phyloP scores from a whole-genome alignment of 2,113 vertebrate species.

The Grus americana region DNA sequence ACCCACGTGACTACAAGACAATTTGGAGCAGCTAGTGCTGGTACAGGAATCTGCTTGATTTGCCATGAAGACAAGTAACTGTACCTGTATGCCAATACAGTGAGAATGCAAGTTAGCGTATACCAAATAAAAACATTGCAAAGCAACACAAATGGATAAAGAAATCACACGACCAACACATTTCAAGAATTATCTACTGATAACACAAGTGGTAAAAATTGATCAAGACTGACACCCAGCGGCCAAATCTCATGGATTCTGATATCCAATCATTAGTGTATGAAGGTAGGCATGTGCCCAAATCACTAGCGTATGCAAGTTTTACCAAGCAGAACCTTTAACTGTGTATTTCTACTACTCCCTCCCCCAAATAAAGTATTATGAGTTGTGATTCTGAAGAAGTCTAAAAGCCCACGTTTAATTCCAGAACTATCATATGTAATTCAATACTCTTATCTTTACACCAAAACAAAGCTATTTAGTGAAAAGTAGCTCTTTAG shows the following conservation, averaged over 20 bases:
- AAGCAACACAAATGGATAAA: not conserved
- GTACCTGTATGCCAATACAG: slow-evolving; percentile 76
- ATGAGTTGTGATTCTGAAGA: not conserved
- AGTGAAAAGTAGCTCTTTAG: not conserved
- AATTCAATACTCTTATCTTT: not conserved
- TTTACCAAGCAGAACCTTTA: not conserved
- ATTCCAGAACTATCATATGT: not conserved
- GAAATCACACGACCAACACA: not conserved
- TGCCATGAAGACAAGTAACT: slow-evolving; percentile 81
- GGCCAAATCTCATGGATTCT: slow-evolving; percentile 20
- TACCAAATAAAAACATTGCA: not conserved
- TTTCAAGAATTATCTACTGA: not conserved
- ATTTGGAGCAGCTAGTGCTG: slow-evolving; percentile 77
- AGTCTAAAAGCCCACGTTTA: not conserved
- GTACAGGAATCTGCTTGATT: slow-evolving; percentile 86
- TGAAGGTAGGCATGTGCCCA: not conserved
- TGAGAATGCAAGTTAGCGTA: not conserved
- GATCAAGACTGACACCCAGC: slow-evolving; percentile 73
- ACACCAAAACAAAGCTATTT: not conserved
- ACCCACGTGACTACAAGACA: slow-evolving; percentile 93
- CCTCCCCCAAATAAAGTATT: not conserved
- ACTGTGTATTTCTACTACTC: not conserved
- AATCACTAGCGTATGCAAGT: not conserved
- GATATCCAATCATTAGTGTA: not conserved
- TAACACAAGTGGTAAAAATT: not conserved